phyloP scores from a whole-genome alignment of 2,113 vertebrate species.

The Bubalus kerabau region DNA sequence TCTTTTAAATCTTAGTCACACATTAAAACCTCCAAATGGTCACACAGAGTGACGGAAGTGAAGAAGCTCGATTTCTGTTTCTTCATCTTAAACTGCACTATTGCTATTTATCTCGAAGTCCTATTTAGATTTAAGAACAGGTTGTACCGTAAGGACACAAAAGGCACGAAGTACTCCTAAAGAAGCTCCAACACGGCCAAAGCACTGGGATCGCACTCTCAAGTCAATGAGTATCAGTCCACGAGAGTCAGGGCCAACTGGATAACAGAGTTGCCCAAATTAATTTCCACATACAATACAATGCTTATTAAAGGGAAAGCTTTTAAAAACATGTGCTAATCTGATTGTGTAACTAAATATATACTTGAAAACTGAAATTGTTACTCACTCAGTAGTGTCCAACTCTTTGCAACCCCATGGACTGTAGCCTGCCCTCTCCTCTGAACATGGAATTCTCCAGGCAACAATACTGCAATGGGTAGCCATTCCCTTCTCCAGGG shows the following conservation, averaged over 20 bases:
- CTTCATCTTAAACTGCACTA: not conserved
- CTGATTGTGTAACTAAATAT: not conserved
- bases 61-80: not conserved
- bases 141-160: not conserved
- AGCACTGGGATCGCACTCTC: not conserved
- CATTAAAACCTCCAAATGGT: not conserved
- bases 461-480: not conserved
- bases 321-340: not conserved
- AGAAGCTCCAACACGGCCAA: not conserved
- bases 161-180: not conserved
- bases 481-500: not conserved
- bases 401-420: not conserved
- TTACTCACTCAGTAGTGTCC: not conserved
- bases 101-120: not conserved
- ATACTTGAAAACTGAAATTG: not conserved
- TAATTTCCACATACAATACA: not conserved
- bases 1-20: not conserved
- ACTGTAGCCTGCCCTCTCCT: not conserved
- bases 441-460: not conserved
- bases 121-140: not conserved
- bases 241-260: not conserved
- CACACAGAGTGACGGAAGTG: not conserved
- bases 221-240: not conserved
- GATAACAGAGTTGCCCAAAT: not conserved
- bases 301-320: not conserved